A percentile compares a stretch with the other conserved stretches of the same genome.
These are phyloP conservation scores for Threskiornis aethiopicus DNA, from an alignment of 2,797 vertebrate species.

Conservation along the genomic window DNA sequence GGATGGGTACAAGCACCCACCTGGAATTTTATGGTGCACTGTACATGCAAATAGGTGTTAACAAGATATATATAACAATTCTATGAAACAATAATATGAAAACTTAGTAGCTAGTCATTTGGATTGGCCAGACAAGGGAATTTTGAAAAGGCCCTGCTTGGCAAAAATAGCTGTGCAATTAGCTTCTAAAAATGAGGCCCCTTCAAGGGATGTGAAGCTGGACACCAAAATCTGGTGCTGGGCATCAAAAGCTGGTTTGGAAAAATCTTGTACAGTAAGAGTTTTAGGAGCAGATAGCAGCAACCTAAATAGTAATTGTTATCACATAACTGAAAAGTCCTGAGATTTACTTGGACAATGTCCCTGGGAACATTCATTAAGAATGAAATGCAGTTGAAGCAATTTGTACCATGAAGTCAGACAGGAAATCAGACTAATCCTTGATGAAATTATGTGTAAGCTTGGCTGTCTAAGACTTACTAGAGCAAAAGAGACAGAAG, in stretches of 20 bases:
- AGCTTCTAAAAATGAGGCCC: not conserved
- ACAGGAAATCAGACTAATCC: slow-evolving; percentile 60
- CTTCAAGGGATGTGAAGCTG: not conserved
- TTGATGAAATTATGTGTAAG: slow-evolving; percentile 56
- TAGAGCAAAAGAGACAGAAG: slow-evolving; percentile 57
- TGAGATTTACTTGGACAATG: slow-evolving; percentile 26
- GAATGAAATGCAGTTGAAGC: slow-evolving; percentile 32
- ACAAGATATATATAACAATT: not conserved
- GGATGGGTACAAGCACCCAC: not conserved
- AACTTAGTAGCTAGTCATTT: not conserved
- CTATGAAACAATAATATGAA: not conserved
- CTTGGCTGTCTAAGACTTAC: slow-evolving; percentile 49
- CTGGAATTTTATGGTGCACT: not conserved
- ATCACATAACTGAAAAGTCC: slow-evolving; percentile 13
- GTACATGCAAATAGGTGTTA: not conserved
- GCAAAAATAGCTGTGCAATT: not conserved
- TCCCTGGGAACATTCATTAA: not conserved
- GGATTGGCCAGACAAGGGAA: not conserved
- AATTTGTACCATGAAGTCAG: slow-evolving; percentile 52
- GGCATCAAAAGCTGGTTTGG: not conserved
- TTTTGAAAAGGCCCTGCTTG: not conserved
- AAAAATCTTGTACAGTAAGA: not conserved
- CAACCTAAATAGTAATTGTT: not conserved
- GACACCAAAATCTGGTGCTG: not conserved
- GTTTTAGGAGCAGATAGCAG: not conserved